Percentiles rank a stretch among this genome's conserved stretches.
These are phyloP conservation scores for Thamnaconus septentrionalis DNA, from an alignment of 2,113 vertebrate genomes.

Conservation along the genomic window DNA sequence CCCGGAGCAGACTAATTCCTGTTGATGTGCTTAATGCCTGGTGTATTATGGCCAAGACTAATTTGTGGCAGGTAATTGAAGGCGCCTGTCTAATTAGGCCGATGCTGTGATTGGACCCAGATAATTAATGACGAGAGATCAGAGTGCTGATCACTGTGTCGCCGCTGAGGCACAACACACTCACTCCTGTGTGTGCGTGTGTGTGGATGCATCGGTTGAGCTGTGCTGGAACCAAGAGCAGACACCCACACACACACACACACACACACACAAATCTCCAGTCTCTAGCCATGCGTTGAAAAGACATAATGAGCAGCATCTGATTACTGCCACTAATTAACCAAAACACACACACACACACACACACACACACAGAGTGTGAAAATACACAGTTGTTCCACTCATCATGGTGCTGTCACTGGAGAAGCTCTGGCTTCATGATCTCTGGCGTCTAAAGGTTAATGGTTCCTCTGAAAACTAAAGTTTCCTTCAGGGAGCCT, in stretches of 20 bases:
- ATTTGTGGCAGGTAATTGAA: constrained; percentile 69
- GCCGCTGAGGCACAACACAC: neutral
- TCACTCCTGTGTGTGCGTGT: neutral
- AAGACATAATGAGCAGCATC: constrained; percentile 85
- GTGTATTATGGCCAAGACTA: constrained; percentile 14
- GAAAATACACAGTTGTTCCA: constrained; percentile 10
- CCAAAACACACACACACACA: constrained; percentile 48
- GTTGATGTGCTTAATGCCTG: constrained; percentile 18
- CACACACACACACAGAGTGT: neutral
- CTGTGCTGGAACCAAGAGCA: constrained; percentile 1
- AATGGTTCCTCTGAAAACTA: constrained; percentile 57
- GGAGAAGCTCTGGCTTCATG: constrained; percentile 81
- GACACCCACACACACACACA: constrained; percentile 27
- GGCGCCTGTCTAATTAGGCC: constrained; percentile 71
- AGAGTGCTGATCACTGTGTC: neutral
- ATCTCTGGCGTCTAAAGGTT: constrained; percentile 85
- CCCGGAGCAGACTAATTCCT: constrained; percentile 22
- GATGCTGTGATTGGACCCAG: constrained; percentile 41
- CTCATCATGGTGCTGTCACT: constrained; percentile 85
- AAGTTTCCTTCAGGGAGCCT: constrained; percentile 22
- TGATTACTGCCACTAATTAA: constrained; percentile 91
- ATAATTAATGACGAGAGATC: constrained; percentile 75
- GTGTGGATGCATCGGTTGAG: neutral
- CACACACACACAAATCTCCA: constrained; percentile 31
- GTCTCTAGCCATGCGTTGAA: constrained; percentile 39